These are phyloP conservation scores for Apocrypta bakeri DNA, from an alignment of 1,140 invertebrate species.

Conservation along the genomic window DNA sequence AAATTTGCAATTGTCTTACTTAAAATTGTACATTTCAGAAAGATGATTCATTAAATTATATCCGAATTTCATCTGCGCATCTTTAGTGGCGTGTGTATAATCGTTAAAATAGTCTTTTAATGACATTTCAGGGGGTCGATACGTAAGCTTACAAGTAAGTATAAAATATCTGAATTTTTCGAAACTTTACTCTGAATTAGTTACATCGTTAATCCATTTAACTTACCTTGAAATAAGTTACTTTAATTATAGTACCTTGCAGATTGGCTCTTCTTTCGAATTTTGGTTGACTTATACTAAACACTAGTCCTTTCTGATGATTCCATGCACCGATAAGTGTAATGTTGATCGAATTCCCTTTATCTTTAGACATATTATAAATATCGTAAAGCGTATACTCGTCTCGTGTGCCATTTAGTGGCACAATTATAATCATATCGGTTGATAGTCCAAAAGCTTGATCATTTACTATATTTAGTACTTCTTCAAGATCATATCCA, in stretches of 20 bases:
- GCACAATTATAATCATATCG: conserved; percentile 20
- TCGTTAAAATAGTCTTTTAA: conserved; percentile 28
- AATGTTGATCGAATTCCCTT: not conserved
- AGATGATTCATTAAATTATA: conserved; percentile 27
- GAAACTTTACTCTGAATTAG: not conserved
- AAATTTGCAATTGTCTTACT: conserved; percentile 16
- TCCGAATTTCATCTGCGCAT: conserved; percentile 38
- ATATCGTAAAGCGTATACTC: conserved; percentile 28
- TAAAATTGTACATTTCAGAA: conserved; percentile 42
- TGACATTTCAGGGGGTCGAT: not conserved
- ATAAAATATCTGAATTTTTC: not conserved
- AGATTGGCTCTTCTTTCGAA: conserved; percentile 36
- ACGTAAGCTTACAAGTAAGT: not conserved
- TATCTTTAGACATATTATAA: conserved; percentile 13
- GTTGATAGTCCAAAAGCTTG: conserved; percentile 20
- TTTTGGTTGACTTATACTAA: conserved; percentile 8
- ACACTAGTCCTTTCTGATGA: not conserved
- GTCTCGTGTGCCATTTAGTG: not conserved
- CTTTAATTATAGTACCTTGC: not conserved
- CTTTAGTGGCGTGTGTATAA: not conserved
- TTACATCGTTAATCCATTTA: not conserved
- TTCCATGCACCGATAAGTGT: conserved; percentile 19
- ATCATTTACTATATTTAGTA: conserved; percentile 2
- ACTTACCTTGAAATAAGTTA: conserved; percentile 9
- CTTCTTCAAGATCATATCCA: not conserved